phyloP scores from a whole-genome alignment of 2,797 vertebrate species.

The Alca torda region DNA sequence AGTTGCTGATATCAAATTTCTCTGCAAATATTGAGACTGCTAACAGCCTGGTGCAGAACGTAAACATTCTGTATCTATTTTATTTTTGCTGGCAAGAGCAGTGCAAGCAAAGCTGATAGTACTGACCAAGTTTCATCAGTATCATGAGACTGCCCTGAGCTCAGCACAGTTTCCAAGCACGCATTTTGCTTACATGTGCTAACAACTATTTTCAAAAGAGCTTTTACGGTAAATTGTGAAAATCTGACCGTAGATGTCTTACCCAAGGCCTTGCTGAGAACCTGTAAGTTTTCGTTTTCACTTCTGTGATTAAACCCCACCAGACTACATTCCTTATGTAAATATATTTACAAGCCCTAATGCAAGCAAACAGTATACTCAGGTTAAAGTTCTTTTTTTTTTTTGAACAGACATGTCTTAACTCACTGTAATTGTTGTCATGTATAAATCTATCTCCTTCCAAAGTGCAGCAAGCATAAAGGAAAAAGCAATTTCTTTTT shows the following conservation, averaged over 20 bases:
- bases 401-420: not conserved
- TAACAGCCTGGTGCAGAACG: not conserved
- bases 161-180: not conserved
- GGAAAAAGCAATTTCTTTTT: not conserved
- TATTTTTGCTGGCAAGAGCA: not conserved
- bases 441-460: not conserved
- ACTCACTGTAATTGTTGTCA: not conserved
- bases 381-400: not conserved
- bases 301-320: not conserved
- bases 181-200: not conserved
- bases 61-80: not conserved
- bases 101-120: not conserved
- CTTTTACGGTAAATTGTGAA: not conserved
- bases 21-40: not conserved
- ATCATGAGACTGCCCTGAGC: not conserved
- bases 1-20: not conserved
- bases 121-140: not conserved
- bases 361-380: not conserved
- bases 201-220: not conserved
- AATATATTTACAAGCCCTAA: constrained; percentile 1
- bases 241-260: not conserved
- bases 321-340: not conserved
- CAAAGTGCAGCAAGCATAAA: not conserved
- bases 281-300: not conserved
- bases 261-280: not conserved